Base-by-base conservation (phyloP, 1,140 invertebrate species). In the Drosophila ironensis region DNA sequence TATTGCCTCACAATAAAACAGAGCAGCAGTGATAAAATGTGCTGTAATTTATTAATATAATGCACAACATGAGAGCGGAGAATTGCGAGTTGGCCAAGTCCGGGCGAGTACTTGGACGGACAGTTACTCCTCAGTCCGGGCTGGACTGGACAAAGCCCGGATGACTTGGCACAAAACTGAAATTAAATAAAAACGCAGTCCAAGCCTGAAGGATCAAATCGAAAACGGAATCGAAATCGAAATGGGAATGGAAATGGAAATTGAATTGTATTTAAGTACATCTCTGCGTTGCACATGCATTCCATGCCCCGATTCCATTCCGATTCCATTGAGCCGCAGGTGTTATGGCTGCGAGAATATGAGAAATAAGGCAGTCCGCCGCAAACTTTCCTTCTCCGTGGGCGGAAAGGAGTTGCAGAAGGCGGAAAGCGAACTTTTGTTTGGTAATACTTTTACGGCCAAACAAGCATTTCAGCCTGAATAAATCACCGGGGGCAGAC, bases 41-140 rank as follows among this genome's bases (percentile, higher is more conserved):
- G 52, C 59, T 87, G 71, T 68, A 86, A 86, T 86, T 86, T 86
- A 86, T 86, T 72, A 86, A 80, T 80, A 78, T 80, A 84, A 86
- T 74, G 80, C 51, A 68, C 41, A 38, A 40, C 70, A 60, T 56
- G 54, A 72, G 56, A 28, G 37, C 52, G 19, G 17, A 27, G 40
- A 54, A 64, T 27, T 27, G 25, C 6, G 25, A 71, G 33, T 24
- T 52, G 6, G 3, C n/a, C 11, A n/a, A 8, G 2, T 37, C 1
- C n/a, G 33, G 14, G 2, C 5, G 11, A 4, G 17, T n/a, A 25
- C 25, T 27, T 41, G 11, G 28, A 47, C 45, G 40, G 56, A 71
- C 64, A 57, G 27, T 57, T 37, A 17, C 12, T 9, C n/a, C n/a
- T n/a, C n/a, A n/a, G n/a, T n/a, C n/a, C n/a, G n/a, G n/a, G n/a